A percentile compares a stretch with the other conserved stretches of the same genome.
Conservation (phyloP, 2,888 invertebrate species). For the Pandemis corylana region DNA sequence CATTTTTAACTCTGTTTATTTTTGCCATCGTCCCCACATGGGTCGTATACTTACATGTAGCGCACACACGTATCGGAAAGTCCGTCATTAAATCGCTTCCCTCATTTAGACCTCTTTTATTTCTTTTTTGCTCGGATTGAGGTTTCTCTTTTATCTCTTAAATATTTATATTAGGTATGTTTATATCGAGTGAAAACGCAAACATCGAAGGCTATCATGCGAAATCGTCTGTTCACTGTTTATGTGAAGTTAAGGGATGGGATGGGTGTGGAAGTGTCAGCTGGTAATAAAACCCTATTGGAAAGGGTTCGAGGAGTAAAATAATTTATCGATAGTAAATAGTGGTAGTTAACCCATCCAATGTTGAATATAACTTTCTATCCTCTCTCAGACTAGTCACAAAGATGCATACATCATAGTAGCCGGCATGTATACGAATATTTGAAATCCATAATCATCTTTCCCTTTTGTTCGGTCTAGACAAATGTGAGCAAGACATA, state of each 20-base stretch:
- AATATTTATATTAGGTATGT: slow-evolving; percentile 19
- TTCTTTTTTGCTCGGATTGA: slow-evolving; percentile 15
- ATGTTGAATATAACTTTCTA: slow-evolving; percentile 3
- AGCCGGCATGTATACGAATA: background rate
- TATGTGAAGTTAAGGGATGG: slow-evolving; percentile 25
- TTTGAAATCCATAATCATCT: too few relatives aligned
- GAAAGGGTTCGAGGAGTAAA: slow-evolving; percentile 35
- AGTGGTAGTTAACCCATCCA: slow-evolving; percentile 19
- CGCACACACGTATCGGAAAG: slow-evolving; percentile 21
- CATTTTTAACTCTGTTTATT: slow-evolving; percentile 19
- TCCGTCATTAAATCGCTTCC: slow-evolving; percentile 33
- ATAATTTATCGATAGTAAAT: slow-evolving; percentile 39
- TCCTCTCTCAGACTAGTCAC: background rate
- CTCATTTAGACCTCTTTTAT: slow-evolving; percentile 22
- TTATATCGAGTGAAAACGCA: slow-evolving; percentile 25
- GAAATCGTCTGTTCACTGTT: slow-evolving; percentile 29
- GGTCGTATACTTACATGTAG: slow-evolving; percentile 5
- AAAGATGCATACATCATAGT: background rate
- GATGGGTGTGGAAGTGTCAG: slow-evolving; percentile 37
- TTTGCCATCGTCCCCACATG: background rate
- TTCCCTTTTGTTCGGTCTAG: too few relatives aligned
- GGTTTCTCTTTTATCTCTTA: slow-evolving; percentile 12
- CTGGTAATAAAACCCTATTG: slow-evolving; percentile 35
- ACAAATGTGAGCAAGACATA: too few relatives aligned
- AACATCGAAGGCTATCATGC: slow-evolving; percentile 33